Conservation (phyloP, 2,113 vertebrate species). For the Pluvialis apricaria region DNA sequence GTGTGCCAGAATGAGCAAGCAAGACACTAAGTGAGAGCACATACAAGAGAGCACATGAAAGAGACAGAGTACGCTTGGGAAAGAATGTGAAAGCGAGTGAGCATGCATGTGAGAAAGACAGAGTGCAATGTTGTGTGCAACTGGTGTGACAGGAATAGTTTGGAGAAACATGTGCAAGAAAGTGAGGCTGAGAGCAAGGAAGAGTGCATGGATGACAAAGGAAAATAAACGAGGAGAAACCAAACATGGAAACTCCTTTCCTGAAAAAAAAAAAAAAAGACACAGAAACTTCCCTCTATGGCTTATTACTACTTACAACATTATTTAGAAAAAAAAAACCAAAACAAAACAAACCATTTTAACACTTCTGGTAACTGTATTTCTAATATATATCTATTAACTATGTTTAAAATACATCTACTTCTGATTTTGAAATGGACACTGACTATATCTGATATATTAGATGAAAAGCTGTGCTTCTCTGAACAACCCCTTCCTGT, state of each 20-base stretch:
- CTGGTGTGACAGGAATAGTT: not conserved
- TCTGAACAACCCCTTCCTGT: not conserved
- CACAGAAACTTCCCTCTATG: not conserved
- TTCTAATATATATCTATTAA: not conserved
- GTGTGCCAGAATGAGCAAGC: not conserved
- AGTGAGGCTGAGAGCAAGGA: not conserved
- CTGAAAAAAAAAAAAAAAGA: not conserved
- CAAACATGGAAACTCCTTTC: not conserved
- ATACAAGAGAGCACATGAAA: not conserved
- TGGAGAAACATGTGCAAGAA: not conserved
- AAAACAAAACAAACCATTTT: too few species aligned
- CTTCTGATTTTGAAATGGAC: not conserved
- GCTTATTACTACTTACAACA: not conserved
- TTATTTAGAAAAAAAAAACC: not conserved
- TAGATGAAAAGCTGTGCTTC: constrained; percentile 39
- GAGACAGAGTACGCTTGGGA: not conserved
- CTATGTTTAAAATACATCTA: not conserved
- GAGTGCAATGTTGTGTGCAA: rapidly evolving
- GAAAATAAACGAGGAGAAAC: not conserved
- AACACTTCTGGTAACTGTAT: not conserved
- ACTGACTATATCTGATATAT: not conserved
- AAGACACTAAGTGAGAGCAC: not conserved
- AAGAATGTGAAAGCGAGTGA: not conserved
- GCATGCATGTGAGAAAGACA: not conserved
- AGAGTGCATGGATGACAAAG: not conserved